These are phyloP conservation scores for Plagiodera versicolora DNA, from an alignment of 2,888 invertebrate species.

Conservation along the genomic window DNA sequence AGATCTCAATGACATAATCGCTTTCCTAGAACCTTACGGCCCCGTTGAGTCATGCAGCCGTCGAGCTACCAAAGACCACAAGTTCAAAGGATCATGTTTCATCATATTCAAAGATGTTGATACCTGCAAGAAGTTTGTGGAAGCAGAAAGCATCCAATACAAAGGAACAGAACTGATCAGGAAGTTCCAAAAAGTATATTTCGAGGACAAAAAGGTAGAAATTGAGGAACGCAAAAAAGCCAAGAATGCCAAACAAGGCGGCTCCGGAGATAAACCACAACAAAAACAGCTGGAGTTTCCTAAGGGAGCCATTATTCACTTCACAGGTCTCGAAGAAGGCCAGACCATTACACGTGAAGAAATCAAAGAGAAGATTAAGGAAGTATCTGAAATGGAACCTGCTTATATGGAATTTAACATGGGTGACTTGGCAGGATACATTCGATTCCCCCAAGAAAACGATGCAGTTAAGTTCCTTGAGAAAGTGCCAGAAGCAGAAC, in stretches of 20 bases:
- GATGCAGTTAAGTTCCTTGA: conserved; percentile 66
- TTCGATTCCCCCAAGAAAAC: conserved; percentile 71
- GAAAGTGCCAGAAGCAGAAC: conserved; percentile 62
- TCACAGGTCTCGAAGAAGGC: conserved; percentile 64
- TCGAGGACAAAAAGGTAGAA: conserved; percentile 69
- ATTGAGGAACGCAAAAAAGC: conserved; percentile 57
- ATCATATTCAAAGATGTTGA: conserved; percentile 82
- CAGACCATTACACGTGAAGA: conserved; percentile 66
- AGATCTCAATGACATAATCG: conserved; percentile 67
- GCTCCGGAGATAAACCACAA: conserved; percentile 38
- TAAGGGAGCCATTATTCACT: conserved; percentile 73
- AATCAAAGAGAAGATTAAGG: conserved; percentile 65
- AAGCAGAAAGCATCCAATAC: conserved; percentile 62
- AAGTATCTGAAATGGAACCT: conserved; percentile 62
- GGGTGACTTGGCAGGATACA: conserved; percentile 73
- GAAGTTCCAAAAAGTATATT: conserved; percentile 72
- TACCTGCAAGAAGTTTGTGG: conserved; percentile 77
- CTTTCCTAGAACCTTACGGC: conserved; percentile 72
- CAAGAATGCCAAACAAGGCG: conserved; percentile 61
- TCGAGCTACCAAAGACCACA: conserved; percentile 62
- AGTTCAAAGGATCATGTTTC: conserved; percentile 92
- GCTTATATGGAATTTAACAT: conserved; percentile 77
- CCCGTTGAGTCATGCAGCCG: conserved; percentile 65
- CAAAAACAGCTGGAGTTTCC: conserved; percentile 61
- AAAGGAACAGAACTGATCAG: conserved; percentile 70